These are phyloP conservation scores for Dasyurus viverrinus DNA, from an alignment of 2,113 vertebrate species.

Conservation along the genomic window DNA sequence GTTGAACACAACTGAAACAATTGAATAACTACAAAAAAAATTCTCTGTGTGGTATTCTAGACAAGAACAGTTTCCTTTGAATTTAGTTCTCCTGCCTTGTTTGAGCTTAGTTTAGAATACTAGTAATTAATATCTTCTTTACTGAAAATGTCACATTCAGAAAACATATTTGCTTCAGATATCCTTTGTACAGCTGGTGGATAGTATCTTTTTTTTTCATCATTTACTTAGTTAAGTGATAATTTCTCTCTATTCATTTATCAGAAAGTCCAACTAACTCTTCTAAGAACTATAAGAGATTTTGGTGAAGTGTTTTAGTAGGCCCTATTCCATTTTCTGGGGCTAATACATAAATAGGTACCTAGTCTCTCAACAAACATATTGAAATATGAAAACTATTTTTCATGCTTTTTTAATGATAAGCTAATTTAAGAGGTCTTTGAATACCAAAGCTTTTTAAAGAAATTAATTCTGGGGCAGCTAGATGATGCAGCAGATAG, in stretches of 20 bases:
- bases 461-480: background rate
- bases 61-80: background rate
- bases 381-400: background rate
- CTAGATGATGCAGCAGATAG: too few species aligned
- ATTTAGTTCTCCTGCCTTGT: background rate
- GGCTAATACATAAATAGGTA: too few species aligned
- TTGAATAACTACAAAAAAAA: too few species aligned
- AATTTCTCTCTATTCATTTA: background rate
- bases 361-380: background rate
- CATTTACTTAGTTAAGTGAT: background rate
- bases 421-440: background rate
- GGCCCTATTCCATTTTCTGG: background rate
- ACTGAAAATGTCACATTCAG: background rate
- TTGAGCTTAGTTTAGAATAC: too few species aligned
- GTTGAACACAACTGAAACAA: too few species aligned
- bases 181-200: background rate
- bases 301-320: background rate
- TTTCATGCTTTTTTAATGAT: background rate
- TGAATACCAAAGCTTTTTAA: background rate
- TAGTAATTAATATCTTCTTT: background rate
- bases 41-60: background rate
- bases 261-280: background rate
- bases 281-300: background rate
- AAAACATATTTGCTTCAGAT: background rate
- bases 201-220: background rate